These are phyloP conservation scores for Carassius auratus DNA, from an alignment of 2,113 vertebrate genomes.

Conservation along the genomic window DNA sequence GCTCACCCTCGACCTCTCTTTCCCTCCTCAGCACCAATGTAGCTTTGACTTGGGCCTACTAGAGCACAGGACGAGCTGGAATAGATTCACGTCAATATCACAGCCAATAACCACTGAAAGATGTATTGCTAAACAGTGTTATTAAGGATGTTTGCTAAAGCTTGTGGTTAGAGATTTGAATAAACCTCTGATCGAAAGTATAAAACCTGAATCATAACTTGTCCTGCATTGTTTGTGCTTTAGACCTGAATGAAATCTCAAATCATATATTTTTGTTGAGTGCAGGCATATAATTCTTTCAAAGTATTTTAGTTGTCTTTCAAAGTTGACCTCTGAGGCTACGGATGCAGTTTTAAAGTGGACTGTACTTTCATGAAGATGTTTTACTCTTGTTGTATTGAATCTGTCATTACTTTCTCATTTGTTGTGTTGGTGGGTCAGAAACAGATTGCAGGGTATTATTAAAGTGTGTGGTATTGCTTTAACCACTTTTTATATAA, in stretches of 20 bases:
- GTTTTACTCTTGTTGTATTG: no score
- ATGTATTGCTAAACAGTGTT: background rate
- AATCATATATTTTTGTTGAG: background rate
- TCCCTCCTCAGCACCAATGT: slow-evolving; percentile 1
- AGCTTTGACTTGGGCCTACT: slow-evolving; percentile 21
- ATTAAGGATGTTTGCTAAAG: background rate
- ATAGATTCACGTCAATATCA: slow-evolving; percentile 11
- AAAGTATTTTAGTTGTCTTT: background rate
- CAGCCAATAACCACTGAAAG: slow-evolving; percentile 8
- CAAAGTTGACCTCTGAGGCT: no score
- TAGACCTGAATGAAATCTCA: background rate
- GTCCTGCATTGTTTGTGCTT: background rate
- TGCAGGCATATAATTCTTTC: background rate
- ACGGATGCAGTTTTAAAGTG: no score
- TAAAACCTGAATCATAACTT: background rate
- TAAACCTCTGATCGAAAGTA: background rate
- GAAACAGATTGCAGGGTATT: no score
- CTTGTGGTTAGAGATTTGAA: background rate
- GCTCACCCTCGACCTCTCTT: slow-evolving; percentile 29
- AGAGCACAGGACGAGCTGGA: background rate
- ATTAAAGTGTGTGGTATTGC: no score
- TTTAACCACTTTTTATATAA: no score
- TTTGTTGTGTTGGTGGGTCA: no score
- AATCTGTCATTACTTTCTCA: no score
- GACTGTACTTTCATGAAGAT: no score